Evolutionary conservation across 2,888 invertebrate species (phyloP), one percentile per base, ranked within the genome.

Genomic region (Tetramorium bicarinatum): DNA sequence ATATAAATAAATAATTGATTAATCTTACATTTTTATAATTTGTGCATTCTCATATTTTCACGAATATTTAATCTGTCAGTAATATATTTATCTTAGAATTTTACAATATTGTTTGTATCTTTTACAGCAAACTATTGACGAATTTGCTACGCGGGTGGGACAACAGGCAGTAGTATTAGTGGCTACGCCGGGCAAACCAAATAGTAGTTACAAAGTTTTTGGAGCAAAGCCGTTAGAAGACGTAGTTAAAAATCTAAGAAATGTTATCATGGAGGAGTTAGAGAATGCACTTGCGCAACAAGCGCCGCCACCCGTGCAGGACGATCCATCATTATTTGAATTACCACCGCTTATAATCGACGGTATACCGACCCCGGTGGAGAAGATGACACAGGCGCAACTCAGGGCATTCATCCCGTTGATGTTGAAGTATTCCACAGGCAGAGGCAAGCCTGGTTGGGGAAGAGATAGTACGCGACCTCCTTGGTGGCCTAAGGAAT

Each of bases 371-470:
- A 99, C 99, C 85, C 99, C 99, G 21, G 99, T 99, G 0, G 99
- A 99, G 95, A 99, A 99, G 96, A 99, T 99, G 99, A 99, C 99
- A 59, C 99, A 99, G 96, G 99, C 99, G 79, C 99, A 99, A 95
- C 96, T 99, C 85, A 95, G 99, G 92, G 99, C 99, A 84, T 99
- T 99, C 95, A 99, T 99, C 92, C 99, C 99, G 87, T 96, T 99
- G 92, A 99, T 99, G 99, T 96, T 99, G 93, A 99, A 99, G 95
- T 99, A 99, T 95, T 99, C 99, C 7, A 99, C 99, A 90, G 99
- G 98, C 93, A 96, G 99, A 90, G 99, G 99, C 87, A 99, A 99
- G 95, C 99, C 99, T 64, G 99, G 99, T 59, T 99, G 99, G 99
- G 99, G 99, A 4, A 97, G 99, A 92, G 98, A 98, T 94, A 98